These are phyloP conservation scores for Zaprionus lineosus DNA, from an alignment of 2,888 invertebrate genomes.

Conservation along the genomic window DNA sequence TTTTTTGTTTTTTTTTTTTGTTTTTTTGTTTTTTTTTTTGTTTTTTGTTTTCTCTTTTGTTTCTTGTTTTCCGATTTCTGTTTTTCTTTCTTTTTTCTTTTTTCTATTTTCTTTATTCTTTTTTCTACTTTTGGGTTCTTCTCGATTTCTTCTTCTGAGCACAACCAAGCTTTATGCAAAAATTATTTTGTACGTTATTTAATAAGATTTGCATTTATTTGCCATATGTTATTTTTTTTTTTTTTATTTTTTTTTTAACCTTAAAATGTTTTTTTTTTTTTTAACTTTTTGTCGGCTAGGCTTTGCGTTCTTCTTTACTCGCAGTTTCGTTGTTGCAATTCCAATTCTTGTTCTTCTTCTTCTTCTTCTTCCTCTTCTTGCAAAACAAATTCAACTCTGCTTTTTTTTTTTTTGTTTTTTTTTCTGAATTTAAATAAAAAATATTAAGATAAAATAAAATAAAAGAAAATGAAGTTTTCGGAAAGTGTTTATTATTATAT, in stretches of 20 bases:
- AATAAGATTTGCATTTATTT: constrained; percentile 32
- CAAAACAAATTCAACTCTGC: constrained; percentile 22
- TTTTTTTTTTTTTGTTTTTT: neutral
- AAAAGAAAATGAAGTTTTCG: constrained; percentile 31
- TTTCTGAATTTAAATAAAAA: neutral
- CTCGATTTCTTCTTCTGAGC: no score
- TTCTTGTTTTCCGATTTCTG: constrained; percentile 7
- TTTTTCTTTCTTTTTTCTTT: constrained; percentile 15
- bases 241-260: constrained; percentile 19
- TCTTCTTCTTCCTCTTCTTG: no score
- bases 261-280: no score
- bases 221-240: no score
- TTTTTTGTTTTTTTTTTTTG: no score
- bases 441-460: constrained; percentile 50
- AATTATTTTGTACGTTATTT: constrained; percentile 35
- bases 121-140: constrained; percentile 33
- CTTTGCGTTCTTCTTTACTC: neutral
- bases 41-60: neutral
- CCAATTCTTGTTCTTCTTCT: no score
- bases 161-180: constrained; percentile 67
- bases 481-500: constrained; percentile 44
- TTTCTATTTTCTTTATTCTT: constrained; percentile 17
- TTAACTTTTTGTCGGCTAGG: constrained; percentile 1
- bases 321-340: constrained; percentile 40
- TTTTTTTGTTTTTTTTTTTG: no score